Evolutionary conservation across 2,797 vertebrate species (phyloP), one percentile per base, ranked within the genome.

Genomic region (Coregonus suidteri): DNA sequence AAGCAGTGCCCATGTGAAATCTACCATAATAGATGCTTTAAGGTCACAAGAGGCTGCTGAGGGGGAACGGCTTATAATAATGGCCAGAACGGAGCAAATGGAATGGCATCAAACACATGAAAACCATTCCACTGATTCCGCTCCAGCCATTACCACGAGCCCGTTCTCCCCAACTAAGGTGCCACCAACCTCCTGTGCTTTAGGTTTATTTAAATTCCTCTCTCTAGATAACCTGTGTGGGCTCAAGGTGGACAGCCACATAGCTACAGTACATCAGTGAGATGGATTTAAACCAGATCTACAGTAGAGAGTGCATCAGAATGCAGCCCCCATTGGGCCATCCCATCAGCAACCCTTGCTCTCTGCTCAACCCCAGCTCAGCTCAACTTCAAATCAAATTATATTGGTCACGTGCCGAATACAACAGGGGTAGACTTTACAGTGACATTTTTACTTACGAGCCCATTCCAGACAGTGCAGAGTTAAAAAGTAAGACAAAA

Each of bases 201-300:
- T 7, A 5, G 51, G 11, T 25, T 30, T 68, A 47, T 56, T 47
- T 74, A 16, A 31, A 73, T 68, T 16, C 9, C 53, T 56, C 14
- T 76, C 72, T 74, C 66, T 4, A 31, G 34, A 13, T 68, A 73
- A 80, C 65, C 52, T 72, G 20, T 69, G 47, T 76, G n/a, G 74
- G 71, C 66, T 67, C 6, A 35, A 9, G 11, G 20, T 13, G 77
- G 73, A 79, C 71, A 67, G 15, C 3, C 66, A 59, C 71, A 67
- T 34, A n/a, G 6, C 20, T 65, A n/a, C 41, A 47, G 47, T 71
- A 20, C 41, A 47, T 47, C 41, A 47, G 41, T 47, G 41, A 47
- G 68, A 74, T 13, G 6, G 47, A 71, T 82, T 81, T 75, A 80
- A 62, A 20, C 59, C 47, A 79, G 34, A 76, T 78, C 74, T 47